Conservation (phyloP, 2,888 invertebrate species). For the Thysanoteuthis rhombus region DNA sequence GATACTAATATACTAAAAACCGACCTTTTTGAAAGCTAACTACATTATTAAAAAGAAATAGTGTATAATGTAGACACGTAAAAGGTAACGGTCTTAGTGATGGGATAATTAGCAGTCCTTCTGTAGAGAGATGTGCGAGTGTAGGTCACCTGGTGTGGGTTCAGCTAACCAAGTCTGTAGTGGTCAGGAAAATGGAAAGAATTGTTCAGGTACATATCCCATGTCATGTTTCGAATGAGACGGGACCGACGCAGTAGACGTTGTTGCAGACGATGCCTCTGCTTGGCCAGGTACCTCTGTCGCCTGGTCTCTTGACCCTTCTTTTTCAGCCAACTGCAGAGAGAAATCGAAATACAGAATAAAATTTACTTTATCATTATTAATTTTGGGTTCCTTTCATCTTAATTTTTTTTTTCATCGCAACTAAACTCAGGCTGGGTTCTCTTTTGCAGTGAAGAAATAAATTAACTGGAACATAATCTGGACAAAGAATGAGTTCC, state of each 20-base stretch:
- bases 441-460: too few species aligned
- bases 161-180: neutral
- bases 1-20: neutral
- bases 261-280: constrained; percentile 49
- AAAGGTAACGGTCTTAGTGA: neutral
- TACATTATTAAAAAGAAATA: neutral
- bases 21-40: neutral
- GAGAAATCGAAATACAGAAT: neutral
- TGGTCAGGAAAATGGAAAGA: constrained; percentile 18
- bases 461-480: too few species aligned
- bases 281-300: constrained; percentile 44
- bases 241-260: constrained; percentile 48
- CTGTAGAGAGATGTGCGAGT: neutral
- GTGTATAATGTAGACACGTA: neutral
- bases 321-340: constrained; percentile 58
- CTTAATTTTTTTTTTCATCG: too few species aligned
- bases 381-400: too few species aligned
- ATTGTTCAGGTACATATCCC: neutral
- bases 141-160: neutral
- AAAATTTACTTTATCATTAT: too few species aligned
- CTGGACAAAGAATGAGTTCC: too few species aligned
- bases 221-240: constrained; percentile 22
- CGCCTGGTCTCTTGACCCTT: constrained; percentile 51
- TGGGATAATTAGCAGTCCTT: neutral
- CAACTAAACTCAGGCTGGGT: too few species aligned